Conservation (phyloP, 2,113 vertebrate genomes). For the Okapia johnstoni region DNA sequence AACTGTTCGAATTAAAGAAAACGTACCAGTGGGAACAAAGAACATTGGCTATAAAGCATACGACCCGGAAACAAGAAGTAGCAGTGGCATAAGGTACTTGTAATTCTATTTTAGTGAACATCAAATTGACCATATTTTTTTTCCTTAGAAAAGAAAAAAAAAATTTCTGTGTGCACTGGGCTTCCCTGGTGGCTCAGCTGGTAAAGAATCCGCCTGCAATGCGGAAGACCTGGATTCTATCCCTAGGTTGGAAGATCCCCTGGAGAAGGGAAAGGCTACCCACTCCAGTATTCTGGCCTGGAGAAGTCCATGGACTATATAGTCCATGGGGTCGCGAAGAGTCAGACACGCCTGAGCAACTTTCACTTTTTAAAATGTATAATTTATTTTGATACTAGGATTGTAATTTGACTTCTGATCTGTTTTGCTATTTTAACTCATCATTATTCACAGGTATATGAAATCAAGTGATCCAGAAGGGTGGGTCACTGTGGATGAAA, state of each 20-base stretch:
- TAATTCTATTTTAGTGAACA: background rate
- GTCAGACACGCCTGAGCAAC: background rate
- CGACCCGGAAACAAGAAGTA: slow-evolving; percentile 88
- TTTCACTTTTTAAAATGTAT: background rate
- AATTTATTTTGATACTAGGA: background rate
- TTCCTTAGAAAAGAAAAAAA: background rate
- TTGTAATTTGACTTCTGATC: background rate
- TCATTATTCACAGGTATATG: slow-evolving; percentile 51
- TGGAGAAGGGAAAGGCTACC: background rate
- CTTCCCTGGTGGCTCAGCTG: background rate
- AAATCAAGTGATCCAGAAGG: slow-evolving; percentile 61
- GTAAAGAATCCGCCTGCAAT: background rate
- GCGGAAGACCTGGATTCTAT: background rate
- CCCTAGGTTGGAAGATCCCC: background rate
- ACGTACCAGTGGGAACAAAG: slow-evolving; percentile 69
- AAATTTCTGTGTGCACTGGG: background rate
- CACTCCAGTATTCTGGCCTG: background rate
- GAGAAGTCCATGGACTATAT: background rate
- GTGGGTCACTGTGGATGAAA: slow-evolving; percentile 84
- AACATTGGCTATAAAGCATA: slow-evolving; percentile 80
- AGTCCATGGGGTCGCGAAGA: background rate
- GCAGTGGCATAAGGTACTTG: slow-evolving; percentile 84
- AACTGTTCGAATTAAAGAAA: slow-evolving; percentile 82
- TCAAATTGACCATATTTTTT: background rate
- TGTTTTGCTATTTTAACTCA: background rate